A percentile compares a stretch with the other conserved stretches of the same genome.
Conservation (phyloP, 2,113 vertebrate species). For the Colaptes auratus region DNA sequence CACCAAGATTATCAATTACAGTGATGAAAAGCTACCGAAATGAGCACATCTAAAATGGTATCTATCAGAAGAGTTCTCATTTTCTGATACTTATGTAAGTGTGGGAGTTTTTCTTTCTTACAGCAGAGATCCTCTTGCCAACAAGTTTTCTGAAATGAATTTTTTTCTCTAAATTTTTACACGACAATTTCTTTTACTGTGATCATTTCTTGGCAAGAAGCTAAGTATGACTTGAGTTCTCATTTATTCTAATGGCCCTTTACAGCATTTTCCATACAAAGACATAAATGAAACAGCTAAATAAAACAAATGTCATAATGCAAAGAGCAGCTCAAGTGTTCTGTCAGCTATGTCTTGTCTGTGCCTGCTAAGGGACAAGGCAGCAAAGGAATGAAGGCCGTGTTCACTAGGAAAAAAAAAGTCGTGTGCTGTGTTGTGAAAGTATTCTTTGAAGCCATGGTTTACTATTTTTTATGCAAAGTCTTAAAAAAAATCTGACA, state of each 20-base stretch:
- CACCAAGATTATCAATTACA: rapidly evolving
- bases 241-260: neutral
- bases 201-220: neutral
- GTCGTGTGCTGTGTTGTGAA: neutral
- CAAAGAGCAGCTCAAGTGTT: neutral
- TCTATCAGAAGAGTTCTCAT: neutral
- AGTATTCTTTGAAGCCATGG: neutral
- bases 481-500: neutral
- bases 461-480: neutral
- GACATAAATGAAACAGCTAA: neutral
- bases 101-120: neutral
- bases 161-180: neutral
- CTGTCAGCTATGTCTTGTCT: neutral
- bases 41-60: neutral
- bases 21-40: neutral
- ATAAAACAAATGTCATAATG: neutral
- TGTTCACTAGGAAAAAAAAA: neutral
- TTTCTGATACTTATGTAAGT: neutral
- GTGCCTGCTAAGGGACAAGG: neutral
- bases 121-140: neutral
- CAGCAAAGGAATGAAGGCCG: neutral
- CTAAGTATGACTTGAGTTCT: neutral
- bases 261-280: neutral
- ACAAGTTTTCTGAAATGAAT: neutral
- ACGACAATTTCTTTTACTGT: neutral